Evolutionary conservation across 2,888 invertebrate species (phyloP).

Genomic region (Blera fallax): DNA sequence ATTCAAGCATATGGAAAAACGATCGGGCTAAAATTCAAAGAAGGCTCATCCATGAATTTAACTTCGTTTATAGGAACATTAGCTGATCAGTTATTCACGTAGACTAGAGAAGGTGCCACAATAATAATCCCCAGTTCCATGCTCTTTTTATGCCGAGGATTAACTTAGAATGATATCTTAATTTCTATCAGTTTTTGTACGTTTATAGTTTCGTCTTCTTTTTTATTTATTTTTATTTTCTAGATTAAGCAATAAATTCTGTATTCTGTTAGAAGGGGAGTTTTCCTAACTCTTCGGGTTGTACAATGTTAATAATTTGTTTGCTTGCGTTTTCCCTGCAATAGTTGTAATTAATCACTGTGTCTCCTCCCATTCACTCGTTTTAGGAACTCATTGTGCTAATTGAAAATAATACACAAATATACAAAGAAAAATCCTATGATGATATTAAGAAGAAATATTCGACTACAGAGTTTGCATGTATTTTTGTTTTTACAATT

Average conservation of each 20-base stretch:
- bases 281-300: conserved; percentile 28
- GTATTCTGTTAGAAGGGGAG: conserved; percentile 24
- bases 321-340: background rate
- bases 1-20: conserved; percentile 79
- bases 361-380: background rate
- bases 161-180: conserved; percentile 50
- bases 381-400: conserved; percentile 11
- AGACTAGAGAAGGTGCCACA: conserved; percentile 58
- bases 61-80: conserved; percentile 77
- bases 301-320: conserved; percentile 1
- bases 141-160: conserved; percentile 64
- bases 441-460: conserved; percentile 27
- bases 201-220: conserved; percentile 20
- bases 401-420: background rate
- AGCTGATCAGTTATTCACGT: conserved; percentile 63
- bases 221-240: conserved; percentile 47
- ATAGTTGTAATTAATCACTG: background rate
- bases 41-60: conserved; percentile 78
- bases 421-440: background rate
- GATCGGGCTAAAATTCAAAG: conserved; percentile 80
- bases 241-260: conserved; percentile 46
- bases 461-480: background rate
- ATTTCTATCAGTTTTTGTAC: conserved; percentile 32
- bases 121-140: conserved; percentile 55
- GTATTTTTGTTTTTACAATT: background rate